Base-by-base conservation (phyloP, 1,140 invertebrate species). In the Probaryconus sp. region DNA sequence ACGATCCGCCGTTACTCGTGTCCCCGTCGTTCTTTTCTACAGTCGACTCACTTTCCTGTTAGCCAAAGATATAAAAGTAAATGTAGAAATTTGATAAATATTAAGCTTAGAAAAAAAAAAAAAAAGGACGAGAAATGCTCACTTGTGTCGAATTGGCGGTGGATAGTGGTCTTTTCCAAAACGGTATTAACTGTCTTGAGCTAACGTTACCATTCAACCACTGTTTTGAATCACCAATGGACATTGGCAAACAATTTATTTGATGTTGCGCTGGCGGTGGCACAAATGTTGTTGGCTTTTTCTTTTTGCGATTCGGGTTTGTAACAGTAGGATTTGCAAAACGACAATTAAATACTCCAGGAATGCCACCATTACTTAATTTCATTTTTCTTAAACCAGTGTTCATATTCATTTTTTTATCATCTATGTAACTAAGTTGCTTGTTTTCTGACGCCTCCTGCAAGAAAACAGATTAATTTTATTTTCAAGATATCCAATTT, bases 281-380 rank as follows among this genome's bases (percentile, higher is more conserved):
- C 1, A 96, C 92, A 82, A 96, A 96, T 1, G 91, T 92, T 0
- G 94, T 95, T 6, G 95, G 95, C 81, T 96, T 96, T 80, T 97
- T 97, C 84, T 96, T 96, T 80, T 96, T 96, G 13, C 95, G 89
- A 77, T 93, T 94, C 7, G 90, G 89, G 82, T 85, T 87, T 7
- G 80, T 82, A 0, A 83, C 87, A 0, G 88, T 89, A 3, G 94
- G 93, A 84, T 95, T 95, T 0, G 91, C 89, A 72, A 97, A 95
- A 24, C 94, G 89, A 82, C 95, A 97, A 82, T 96, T 97, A 79
- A 96, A 97, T 1, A 96, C 95, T 0, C 94, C 95, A 0, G 93
- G 93, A 77, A 95, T 94, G 2, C 90, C 90, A n/a, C 85, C 83
- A 50, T 89, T 89, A 16, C 79, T 85, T 13, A 86, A 61, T 74